Percentiles rank a stretch among this genome's conserved stretches.
Evolutionary conservation across 1,140 invertebrate species (phyloP).

Genomic region (Drosophila orosa): DNA sequence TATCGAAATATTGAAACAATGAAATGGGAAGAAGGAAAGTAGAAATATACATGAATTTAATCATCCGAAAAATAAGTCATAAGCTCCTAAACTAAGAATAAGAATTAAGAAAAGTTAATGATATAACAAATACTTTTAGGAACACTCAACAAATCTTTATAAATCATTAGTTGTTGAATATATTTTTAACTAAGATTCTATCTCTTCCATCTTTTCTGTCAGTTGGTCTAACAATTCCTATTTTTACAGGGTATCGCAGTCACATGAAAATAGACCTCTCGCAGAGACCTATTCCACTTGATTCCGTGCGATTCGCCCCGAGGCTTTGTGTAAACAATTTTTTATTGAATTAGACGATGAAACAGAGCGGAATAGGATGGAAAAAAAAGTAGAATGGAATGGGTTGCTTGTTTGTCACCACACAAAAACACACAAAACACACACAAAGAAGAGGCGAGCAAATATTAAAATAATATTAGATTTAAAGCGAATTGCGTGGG

Average conservation of each 20-base stretch:
- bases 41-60: too few species aligned
- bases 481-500: conserved; percentile 57
- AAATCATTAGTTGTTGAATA: background rate
- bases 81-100: background rate
- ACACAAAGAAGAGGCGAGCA: background rate
- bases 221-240: background rate
- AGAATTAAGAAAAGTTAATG: background rate
- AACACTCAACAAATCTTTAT: too few species aligned
- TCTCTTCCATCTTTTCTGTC: background rate
- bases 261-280: conserved; percentile 51
- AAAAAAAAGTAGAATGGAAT: conserved; percentile 16
- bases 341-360: conserved; percentile 66
- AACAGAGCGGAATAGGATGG: conserved; percentile 28
- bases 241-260: conserved; percentile 40
- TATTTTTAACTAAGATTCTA: background rate
- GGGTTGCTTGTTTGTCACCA: conserved; percentile 15
- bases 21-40: too few species aligned
- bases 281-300: conserved; percentile 41
- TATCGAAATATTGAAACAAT: too few species aligned
- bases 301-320: conserved; percentile 39
- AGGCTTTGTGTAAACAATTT: conserved; percentile 67
- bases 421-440: conserved; percentile 24
- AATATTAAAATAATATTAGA: conserved; percentile 68
- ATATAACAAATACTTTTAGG: too few species aligned
- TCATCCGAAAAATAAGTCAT: too few species aligned